Base-by-base conservation (phyloP, 1,140 invertebrate species). In the Pogonomyrmex californicus region DNA sequence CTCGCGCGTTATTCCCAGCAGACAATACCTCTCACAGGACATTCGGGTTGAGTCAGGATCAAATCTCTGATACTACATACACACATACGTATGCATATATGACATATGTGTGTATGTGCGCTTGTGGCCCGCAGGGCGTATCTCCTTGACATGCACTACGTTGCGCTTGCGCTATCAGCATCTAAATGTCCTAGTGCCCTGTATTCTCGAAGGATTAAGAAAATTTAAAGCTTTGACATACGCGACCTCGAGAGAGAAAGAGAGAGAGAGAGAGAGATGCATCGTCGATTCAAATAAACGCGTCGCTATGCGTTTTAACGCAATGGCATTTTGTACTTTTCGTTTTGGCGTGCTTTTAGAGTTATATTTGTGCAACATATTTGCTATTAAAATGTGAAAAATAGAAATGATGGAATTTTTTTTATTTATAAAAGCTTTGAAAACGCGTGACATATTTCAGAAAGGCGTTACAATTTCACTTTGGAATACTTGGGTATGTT, bases 21-120 rank as follows among this genome's bases (percentile, higher is more conserved):
- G 79, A 90, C 88, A 90, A 90, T 90, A 75, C 85, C 79, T 90
- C 78, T 89, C 88, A 86, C 85, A 82, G 87, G 76, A 89, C 87
- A 75, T 54, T 90, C 63, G 77, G 70, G 58, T 54, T 73, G 68
- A 91, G 88, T 86, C 89, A 77, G 77, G 71, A 86, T 73, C 79
- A 58, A 73, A 82, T 81, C 77, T 81, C 77, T 62, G 10, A 10
- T 81, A 30, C 47, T 17, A 56, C 58, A 60, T 49, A 70, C 33
- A 63, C 56, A 47, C 23, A 12, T 44, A 51, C 54, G 47, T 63
- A 56, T n/a, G 12, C 17, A 36, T 17, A 49, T 47, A 56, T 30
- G 51, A 23, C 60, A 41, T 10, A 36, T n/a, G 60, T 62, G 44
- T 76, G n/a, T 36, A 49, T 70, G 49, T 60, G 54, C n/a, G 23